Percentiles rank a stretch among this genome's conserved stretches.
Evolutionary conservation across 2,113 vertebrate genomes (phyloP).

Genomic region (Pluvianellus socialis): DNA sequence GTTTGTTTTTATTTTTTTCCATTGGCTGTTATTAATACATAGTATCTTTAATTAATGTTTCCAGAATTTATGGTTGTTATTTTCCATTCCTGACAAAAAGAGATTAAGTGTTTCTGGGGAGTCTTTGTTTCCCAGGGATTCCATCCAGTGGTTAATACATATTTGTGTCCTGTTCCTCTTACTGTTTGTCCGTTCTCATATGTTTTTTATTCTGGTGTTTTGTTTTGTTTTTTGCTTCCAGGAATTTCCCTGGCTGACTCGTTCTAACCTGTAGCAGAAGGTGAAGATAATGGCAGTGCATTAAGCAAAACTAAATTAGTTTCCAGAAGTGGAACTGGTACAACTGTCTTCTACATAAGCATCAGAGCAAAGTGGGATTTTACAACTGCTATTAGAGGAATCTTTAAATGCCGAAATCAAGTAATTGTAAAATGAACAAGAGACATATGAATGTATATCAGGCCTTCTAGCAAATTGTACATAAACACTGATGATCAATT

Average conservation of each 20-base stretch:
- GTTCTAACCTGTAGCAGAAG: conserved; percentile 84
- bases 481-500: neutral
- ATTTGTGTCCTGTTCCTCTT: neutral
- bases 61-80: neutral
- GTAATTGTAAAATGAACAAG: neutral
- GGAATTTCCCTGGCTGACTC: conserved; percentile 97
- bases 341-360: neutral
- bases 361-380: neutral
- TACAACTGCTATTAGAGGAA: neutral
- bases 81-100: neutral
- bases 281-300: neutral
- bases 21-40: neutral
- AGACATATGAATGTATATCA: neutral
- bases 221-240: conserved; percentile 63
- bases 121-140: neutral
- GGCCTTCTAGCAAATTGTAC: neutral
- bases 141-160: neutral
- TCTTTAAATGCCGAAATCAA: neutral
- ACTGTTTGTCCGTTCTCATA: neutral
- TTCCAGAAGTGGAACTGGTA: neutral
- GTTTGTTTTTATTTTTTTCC: neutral
- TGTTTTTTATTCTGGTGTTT: neutral
- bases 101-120: neutral
- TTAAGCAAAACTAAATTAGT: neutral
- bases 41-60: neutral